Percentiles rank a stretch among this genome's conserved stretches.
phyloP scores from a whole-genome alignment of 2,113 vertebrate genomes.

The Eidolon helvum region DNA sequence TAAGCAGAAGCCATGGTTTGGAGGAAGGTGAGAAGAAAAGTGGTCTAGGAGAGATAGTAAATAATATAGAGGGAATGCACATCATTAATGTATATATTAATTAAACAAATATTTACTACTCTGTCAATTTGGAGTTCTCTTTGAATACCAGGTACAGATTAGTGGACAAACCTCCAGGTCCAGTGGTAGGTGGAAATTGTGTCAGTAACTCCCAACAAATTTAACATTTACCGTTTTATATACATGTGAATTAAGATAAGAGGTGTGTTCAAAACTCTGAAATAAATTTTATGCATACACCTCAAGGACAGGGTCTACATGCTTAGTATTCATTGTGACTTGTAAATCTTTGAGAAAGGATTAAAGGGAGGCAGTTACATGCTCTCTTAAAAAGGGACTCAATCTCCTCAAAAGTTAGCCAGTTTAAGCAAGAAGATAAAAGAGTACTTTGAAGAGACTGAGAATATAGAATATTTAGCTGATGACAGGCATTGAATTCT shows the following conservation, averaged over 20 bases:
- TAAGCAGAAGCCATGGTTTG: background rate
- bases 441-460: background rate
- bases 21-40: background rate
- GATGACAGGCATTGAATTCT: background rate
- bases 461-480: background rate
- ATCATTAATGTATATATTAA: background rate
- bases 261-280: background rate
- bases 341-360: background rate
- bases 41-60: background rate
- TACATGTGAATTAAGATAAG: background rate
- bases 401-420: background rate
- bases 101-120: background rate
- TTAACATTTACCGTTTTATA: background rate
- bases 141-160: background rate
- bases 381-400: background rate
- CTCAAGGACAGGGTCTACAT: background rate
- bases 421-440: background rate
- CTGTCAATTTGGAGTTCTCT: background rate
- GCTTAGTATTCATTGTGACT: background rate
- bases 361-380: background rate
- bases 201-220: background rate
- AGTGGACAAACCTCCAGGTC: background rate
- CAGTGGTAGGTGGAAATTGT: background rate
- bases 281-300: background rate
- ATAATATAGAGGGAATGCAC: background rate